phyloP scores from a whole-genome alignment of 2,888 invertebrate genomes.

The Adineta ricciae region DNA sequence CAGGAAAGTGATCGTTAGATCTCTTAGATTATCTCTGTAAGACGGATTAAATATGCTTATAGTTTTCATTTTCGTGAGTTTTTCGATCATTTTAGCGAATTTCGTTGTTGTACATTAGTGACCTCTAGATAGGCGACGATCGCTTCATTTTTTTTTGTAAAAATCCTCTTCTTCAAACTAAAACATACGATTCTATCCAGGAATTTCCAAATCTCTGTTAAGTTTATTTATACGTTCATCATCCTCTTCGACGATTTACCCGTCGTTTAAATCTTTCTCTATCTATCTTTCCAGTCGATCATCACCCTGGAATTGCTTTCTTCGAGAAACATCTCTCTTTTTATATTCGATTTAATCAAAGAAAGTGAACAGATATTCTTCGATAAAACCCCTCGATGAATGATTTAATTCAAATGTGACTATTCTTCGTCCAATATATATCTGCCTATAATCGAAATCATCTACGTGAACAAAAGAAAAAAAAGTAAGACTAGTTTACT shows the following conservation, averaged over 20 bases:
- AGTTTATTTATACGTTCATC: neutral
- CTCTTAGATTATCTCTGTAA: neutral
- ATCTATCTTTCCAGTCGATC: neutral
- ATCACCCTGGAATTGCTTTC: neutral
- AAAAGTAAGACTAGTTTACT: neutral
- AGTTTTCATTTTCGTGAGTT: too few relatives aligned
- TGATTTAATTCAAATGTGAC: neutral
- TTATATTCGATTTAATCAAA: neutral
- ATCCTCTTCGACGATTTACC: neutral
- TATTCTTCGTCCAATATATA: neutral
- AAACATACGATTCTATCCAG: neutral
- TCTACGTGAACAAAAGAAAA: neutral
- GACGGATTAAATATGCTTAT: too few relatives aligned
- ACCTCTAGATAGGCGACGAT: neutral
- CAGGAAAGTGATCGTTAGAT: neutral
- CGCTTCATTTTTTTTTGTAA: neutral
- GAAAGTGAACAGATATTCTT: neutral
- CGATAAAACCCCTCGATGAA: neutral
- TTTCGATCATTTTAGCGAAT: too few relatives aligned
- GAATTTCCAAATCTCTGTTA: neutral
- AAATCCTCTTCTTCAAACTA: neutral
- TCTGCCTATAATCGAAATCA: neutral
- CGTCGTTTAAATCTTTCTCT: neutral
- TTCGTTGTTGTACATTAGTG: neutral
- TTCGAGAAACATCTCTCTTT: conserved; percentile 1